A percentile compares a stretch with the other conserved stretches of the same genome.
phyloP scores from a whole-genome alignment of 1,140 invertebrate species.

The Drosophila athabasca region DNA sequence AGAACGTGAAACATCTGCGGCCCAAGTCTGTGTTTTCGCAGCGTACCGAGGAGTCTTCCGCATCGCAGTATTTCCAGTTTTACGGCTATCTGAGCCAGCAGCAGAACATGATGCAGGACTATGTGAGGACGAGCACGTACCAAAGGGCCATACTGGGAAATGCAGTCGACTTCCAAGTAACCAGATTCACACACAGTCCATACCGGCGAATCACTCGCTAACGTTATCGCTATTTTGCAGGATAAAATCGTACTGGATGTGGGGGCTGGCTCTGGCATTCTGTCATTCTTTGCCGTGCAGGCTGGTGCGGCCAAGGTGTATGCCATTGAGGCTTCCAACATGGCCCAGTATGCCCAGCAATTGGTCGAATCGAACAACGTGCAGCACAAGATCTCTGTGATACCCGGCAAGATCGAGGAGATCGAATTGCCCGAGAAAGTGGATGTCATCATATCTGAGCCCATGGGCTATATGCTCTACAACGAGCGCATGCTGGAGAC shows the following conservation, averaged over 20 bases:
- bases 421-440: conserved; percentile 97
- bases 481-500: conserved; percentile 99
- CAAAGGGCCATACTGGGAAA: conserved; percentile 98
- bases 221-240: conserved; percentile 48
- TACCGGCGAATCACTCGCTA: background rate
- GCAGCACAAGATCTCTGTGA: conserved; percentile 93
- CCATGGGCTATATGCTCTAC: conserved; percentile 99
- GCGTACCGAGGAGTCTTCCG: conserved; percentile 98
- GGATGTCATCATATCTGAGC: conserved; percentile 99
- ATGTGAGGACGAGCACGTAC: conserved; percentile 98
- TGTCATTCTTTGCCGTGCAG: conserved; percentile 99
- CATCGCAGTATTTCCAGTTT: conserved; percentile 99
- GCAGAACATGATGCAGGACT: conserved; percentile 99
- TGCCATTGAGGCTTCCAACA: conserved; percentile 98
- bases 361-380: conserved; percentile 96
- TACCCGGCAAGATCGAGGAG: conserved; percentile 99
- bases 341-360: conserved; percentile 97
- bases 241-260: conserved; percentile 98
- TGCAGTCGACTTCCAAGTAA: conserved; percentile 93
- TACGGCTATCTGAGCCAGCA: conserved; percentile 99
- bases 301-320: conserved; percentile 98
- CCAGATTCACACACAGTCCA: background rate
- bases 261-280: conserved; percentile 97
- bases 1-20: conserved; percentile 91
- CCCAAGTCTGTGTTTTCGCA: conserved; percentile 96